Evolutionary conservation across 2,888 invertebrate species (phyloP).

Genomic region (Parnassius glacialis): DNA sequence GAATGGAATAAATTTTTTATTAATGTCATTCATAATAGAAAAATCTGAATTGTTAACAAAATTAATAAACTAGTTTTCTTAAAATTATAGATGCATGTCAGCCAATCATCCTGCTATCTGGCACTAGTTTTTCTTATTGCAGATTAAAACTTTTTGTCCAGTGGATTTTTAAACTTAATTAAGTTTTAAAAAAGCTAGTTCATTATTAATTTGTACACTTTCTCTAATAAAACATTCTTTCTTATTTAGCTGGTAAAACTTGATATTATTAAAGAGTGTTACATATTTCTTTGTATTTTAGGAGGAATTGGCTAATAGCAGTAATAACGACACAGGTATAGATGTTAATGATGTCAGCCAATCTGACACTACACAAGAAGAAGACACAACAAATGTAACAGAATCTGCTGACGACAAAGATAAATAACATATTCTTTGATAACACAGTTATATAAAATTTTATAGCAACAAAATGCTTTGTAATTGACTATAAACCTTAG

Average conservation of each 20-base stretch:
- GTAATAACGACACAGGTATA: conserved; percentile 79
- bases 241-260: not conserved
- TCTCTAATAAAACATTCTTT: not conserved
- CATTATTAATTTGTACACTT: not conserved
- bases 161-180: not conserved
- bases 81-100: too few species aligned
- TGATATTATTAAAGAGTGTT: not conserved
- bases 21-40: too few species aligned
- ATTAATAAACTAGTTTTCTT: too few species aligned
- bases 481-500: not conserved
- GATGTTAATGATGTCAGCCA: conserved; percentile 75
- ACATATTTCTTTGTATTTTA: conserved; percentile 38
- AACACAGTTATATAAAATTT: conserved; percentile 5
- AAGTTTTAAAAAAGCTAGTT: conserved; percentile 9
- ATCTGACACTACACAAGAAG: conserved; percentile 53
- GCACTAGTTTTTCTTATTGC: too few species aligned
- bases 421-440: conserved; percentile 9
- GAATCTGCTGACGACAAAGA: conserved; percentile 10
- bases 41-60: too few species aligned
- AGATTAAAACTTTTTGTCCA: too few species aligned
- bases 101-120: too few species aligned
- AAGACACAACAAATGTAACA: conserved; percentile 31
- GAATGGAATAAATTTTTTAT: too few species aligned
- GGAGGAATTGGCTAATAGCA: conserved; percentile 83
- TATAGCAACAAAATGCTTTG: not conserved